Conservation (phyloP, 92 coral and sea anemone species). For the Pocillopora meandrina region DNA sequence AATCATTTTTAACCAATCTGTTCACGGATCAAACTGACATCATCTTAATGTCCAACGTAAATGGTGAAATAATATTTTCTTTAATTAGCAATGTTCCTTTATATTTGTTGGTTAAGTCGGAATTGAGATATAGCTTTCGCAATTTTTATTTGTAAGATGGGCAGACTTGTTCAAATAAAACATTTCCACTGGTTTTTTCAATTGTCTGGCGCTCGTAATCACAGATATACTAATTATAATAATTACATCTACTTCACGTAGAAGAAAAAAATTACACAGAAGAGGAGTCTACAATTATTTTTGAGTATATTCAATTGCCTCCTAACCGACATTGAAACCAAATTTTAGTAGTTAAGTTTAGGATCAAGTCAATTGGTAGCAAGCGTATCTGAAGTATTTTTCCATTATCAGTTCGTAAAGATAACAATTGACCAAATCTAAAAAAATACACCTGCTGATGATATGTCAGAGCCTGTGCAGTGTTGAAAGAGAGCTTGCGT, state of each 20-base stretch:
- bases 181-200: background rate
- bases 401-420: background rate
- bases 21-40: no score
- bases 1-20: no score
- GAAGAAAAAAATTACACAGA: no score
- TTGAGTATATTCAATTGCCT: background rate
- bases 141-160: background rate
- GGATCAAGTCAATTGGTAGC: background rate
- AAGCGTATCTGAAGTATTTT: background rate
- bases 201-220: no score
- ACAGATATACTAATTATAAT: background rate
- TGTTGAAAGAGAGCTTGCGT: background rate
- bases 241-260: no score
- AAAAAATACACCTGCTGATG: constrained; percentile 22
- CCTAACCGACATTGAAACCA: background rate
- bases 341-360: background rate
- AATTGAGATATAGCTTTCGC: background rate
- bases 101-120: background rate
- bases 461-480: background rate
- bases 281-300: background rate
- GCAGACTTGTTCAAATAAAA: background rate
- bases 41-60: no score
- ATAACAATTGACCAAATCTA: background rate
- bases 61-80: no score
- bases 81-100: background rate